Percentiles rank a stretch among this genome's conserved stretches.
These are phyloP conservation scores for Chydorus sphaericus DNA, from an alignment of 2,888 invertebrate species.

Conservation along the genomic window DNA sequence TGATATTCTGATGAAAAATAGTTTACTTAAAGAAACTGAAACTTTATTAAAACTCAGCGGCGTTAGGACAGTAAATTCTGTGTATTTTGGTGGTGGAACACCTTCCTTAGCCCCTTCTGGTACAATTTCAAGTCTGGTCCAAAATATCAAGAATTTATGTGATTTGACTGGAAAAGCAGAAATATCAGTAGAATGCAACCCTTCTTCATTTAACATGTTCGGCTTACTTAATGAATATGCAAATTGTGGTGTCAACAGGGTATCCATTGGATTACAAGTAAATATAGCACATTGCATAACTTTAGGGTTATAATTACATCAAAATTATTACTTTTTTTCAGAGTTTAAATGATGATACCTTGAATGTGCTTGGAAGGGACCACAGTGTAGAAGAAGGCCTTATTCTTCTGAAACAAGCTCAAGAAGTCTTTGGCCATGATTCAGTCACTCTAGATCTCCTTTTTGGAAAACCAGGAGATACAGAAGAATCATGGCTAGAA, in stretches of 20 bases:
- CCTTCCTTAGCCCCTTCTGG: slow-evolving; percentile 2
- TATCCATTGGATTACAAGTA: slow-evolving; percentile 12
- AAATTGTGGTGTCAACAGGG: slow-evolving; percentile 3
- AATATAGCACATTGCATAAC: background rate
- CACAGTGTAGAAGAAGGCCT: slow-evolving; percentile 6
- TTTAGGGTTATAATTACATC: background rate
- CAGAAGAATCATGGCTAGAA: slow-evolving; percentile 22
- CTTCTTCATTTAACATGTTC: slow-evolving; percentile 1
- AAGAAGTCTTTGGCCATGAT: background rate
- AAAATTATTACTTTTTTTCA: slow-evolving; percentile 11
- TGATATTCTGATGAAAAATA: background rate
- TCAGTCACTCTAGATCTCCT: slow-evolving; percentile 26
- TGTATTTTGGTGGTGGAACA: slow-evolving; percentile 14
- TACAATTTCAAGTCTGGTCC: slow-evolving; percentile 2
- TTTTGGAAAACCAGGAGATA: slow-evolving; percentile 28
- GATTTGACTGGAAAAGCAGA: background rate
- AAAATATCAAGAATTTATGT: background rate
- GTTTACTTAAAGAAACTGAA: slow-evolving; percentile 1
- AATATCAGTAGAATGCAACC: slow-evolving; percentile 12
- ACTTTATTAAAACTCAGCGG: background rate
- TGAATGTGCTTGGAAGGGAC: slow-evolving; percentile 6
- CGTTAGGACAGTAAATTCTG: slow-evolving; percentile 5
- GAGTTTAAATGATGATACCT: slow-evolving; percentile 3
- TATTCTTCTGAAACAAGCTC: background rate
- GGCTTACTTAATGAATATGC: background rate